These are phyloP conservation scores for Ornithoptera alexandrae DNA, from an alignment of 2,888 invertebrate genomes.

Conservation along the genomic window DNA sequence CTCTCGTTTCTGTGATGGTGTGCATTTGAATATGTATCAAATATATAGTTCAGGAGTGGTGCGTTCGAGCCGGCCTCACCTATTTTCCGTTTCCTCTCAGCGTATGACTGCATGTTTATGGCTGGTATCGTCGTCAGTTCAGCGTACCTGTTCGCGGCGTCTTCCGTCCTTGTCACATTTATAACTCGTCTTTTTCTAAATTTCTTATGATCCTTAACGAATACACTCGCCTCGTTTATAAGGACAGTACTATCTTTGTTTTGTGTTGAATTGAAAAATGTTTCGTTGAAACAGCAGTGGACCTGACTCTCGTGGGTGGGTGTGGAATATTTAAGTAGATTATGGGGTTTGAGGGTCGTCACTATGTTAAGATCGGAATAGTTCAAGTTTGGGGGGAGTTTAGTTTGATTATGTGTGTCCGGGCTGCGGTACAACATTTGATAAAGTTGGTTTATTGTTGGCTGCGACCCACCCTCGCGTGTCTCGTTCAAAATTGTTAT, in stretches of 20 bases:
- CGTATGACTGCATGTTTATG: conserved; percentile 44
- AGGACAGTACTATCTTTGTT: conserved; percentile 49
- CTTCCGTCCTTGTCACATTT: conserved; percentile 47
- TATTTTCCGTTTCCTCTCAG: conserved; percentile 60
- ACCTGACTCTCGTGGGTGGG: conserved; percentile 39
- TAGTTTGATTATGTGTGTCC: conserved; percentile 52
- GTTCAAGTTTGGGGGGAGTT: conserved; percentile 48
- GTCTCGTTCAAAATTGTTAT: conserved; percentile 53
- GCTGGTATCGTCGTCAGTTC: conserved; percentile 45
- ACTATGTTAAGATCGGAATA: conserved; percentile 50
- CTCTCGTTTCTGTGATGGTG: conserved; percentile 71
- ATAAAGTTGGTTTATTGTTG: conserved; percentile 68
- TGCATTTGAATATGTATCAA: conserved; percentile 70
- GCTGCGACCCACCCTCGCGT: conserved; percentile 47
- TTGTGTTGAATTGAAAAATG: conserved; percentile 23
- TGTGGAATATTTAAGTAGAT: conserved; percentile 41
- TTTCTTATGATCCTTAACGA: conserved; percentile 36
- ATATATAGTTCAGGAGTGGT: conserved; percentile 71
- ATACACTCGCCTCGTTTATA: conserved; percentile 36
- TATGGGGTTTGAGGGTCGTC: conserved; percentile 46
- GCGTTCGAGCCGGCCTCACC: conserved; percentile 71
- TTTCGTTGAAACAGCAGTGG: conserved; percentile 45
- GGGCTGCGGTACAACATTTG: conserved; percentile 63
- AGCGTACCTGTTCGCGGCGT: conserved; percentile 30
- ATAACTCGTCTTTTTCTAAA: conserved; percentile 59